A percentile compares a stretch with the other conserved stretches of the same genome.
Conservation (phyloP, 2,113 vertebrate species). For the Pica pica region DNA sequence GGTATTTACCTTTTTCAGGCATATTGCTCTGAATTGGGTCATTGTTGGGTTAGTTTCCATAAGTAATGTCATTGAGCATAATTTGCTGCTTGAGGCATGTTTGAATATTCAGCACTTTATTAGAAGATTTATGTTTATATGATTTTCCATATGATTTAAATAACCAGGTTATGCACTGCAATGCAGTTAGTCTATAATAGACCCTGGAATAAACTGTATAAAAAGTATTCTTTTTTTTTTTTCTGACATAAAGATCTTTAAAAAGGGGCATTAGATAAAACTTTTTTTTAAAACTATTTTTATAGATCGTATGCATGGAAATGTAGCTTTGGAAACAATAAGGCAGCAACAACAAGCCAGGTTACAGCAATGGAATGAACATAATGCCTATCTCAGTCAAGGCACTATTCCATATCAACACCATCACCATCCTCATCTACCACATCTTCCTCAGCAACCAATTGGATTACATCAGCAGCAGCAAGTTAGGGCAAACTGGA, state of each 20-base stretch:
- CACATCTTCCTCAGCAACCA: slow-evolving; percentile 86
- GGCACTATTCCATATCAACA: slow-evolving; percentile 84
- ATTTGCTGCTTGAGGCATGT: slow-evolving; percentile 31
- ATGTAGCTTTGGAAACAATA: slow-evolving; percentile 85
- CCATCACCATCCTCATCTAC: slow-evolving; percentile 84
- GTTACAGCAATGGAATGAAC: slow-evolving; percentile 92
- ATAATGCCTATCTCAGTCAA: slow-evolving; percentile 84
- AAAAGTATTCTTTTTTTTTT: slow-evolving; percentile 21
- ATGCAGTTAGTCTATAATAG: slow-evolving; percentile 45
- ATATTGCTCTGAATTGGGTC: slow-evolving; percentile 26
- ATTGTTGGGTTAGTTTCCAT: slow-evolving; percentile 48
- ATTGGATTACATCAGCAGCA: slow-evolving; percentile 87
- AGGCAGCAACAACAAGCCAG: slow-evolving; percentile 87
- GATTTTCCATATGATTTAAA: slow-evolving; percentile 55
- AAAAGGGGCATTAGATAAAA: slow-evolving; percentile 34
- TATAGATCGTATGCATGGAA: slow-evolving; percentile 82
- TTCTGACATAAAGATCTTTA: slow-evolving; percentile 23
- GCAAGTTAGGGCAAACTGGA: slow-evolving; percentile 88
- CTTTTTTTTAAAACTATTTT: slow-evolving; percentile 38
- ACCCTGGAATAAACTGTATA: slow-evolving; percentile 52
- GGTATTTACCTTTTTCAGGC: slow-evolving; percentile 30
- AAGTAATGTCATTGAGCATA: slow-evolving; percentile 37
- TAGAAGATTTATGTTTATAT: slow-evolving; percentile 58
- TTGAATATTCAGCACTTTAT: slow-evolving; percentile 53
- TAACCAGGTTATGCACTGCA: slow-evolving; percentile 26